phyloP scores from a whole-genome alignment of 2,797 vertebrate species.

The Tiaroga cobitis region DNA sequence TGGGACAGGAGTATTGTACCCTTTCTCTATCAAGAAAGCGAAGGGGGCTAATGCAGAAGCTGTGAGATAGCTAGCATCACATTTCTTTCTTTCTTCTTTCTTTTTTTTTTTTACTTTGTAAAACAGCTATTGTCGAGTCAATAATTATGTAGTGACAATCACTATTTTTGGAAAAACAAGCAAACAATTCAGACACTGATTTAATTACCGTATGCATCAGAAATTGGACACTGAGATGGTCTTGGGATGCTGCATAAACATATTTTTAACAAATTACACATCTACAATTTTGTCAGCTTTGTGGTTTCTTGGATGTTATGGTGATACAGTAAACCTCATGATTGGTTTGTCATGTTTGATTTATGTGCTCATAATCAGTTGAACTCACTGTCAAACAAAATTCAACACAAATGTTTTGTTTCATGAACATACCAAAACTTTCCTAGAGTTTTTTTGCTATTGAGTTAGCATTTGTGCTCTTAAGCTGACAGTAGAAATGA shows the following conservation, averaged over 20 bases:
- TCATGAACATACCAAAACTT: background rate
- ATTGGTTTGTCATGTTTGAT: conserved; percentile 35
- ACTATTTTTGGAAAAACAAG: conserved; percentile 19
- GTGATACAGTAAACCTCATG: conserved; percentile 30
- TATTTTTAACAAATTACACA: background rate
- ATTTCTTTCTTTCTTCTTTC: background rate
- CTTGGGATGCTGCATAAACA: conserved; percentile 32
- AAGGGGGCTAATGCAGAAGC: conserved; percentile 33
- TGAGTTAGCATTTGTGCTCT: conserved; percentile 6
- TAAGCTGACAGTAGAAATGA: background rate
- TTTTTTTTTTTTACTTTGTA: background rate
- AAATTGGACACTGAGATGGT: conserved; percentile 22
- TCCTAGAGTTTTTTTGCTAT: background rate
- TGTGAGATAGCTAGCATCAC: conserved; percentile 14
- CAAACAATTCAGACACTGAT: conserved; percentile 17
- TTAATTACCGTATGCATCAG: conserved; percentile 1
- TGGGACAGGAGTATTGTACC: conserved; percentile 73
- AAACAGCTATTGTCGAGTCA: conserved; percentile 7
- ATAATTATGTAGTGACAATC: background rate
- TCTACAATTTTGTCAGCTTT: conserved; percentile 20
- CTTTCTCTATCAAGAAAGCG: conserved; percentile 14
- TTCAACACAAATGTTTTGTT: conserved; percentile 36
- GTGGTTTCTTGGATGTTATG: conserved; percentile 35
- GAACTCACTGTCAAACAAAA: conserved; percentile 41
- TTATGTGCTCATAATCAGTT: conserved; percentile 12